Base-by-base conservation (phyloP, 2,888 invertebrate genomes). In the Epinotia demarniana region DNA sequence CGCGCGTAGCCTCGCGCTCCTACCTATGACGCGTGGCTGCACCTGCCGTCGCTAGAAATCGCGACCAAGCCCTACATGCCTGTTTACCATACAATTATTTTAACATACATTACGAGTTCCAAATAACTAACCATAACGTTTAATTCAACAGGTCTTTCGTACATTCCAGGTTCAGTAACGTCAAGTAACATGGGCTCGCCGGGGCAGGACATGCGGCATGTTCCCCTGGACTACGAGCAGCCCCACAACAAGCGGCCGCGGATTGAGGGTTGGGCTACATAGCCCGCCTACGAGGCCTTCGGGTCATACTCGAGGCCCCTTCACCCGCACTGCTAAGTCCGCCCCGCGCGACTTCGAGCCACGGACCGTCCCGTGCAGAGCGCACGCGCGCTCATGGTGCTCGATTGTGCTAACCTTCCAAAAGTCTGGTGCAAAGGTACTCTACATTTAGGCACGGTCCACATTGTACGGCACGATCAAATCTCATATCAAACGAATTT, bases 201-300 rank as follows among this genome's bases (percentile, higher is more conserved):
- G 75, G 95, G 95, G 57, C 96, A 92, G 79, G 93, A 94, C 85
- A 95, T 92, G 94, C 87, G 93, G 83, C 94, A 94, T 85, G 89
- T 86, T 75, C 91, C 93, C 39, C 87, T 93, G 62, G 95, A 95
- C 83, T 95, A 95, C 84, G 95, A 95, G 82, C 94, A 95, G 89
- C 92, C 93, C 75, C 95, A 95, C 86, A 88, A 97, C 91, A 99
- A 99, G 94, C 96, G 98, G 89, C 96, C 97, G 85, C 96, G 98
- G 91, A 96, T 98, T 88, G 98, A 98, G 89, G 97, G 97, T 78
- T 99, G 99, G 98, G 96, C 97, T 91, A 97, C 98, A 96, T 98
- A 97, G 97, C 96, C 92, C 90, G 89, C 90, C 91, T 86, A 88
- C 79, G 92, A 93, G 91, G 93, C 91, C 93, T 94, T 91, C 90